Evolutionary conservation across 2,888 invertebrate genomes (phyloP), one percentile per base, ranked within the genome.

Genomic region (Heterodera filipjevi): DNA sequence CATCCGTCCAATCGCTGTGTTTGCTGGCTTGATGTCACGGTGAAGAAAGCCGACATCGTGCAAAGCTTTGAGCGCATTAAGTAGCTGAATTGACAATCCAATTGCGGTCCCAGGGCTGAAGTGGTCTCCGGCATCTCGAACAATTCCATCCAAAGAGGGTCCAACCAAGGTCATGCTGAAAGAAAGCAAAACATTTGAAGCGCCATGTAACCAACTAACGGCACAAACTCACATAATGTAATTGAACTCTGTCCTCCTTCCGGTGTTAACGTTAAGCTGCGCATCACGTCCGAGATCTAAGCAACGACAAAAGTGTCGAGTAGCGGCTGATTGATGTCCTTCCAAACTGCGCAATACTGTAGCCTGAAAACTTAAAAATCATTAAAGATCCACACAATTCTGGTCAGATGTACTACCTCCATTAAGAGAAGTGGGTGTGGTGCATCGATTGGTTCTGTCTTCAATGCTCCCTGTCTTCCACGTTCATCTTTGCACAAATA

Each of bases 31-130:
- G 33, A 85, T 79, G 70, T 84, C 82, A 2, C 82, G 82, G 53
- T 82, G 83, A 12, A 82, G 79, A 74, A 87, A 87, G 8, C 87
- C 87, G 76, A 85, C 84, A 35, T 71, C 78, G 81, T 87, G 87
- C 32, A 87, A 78, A 81, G 87, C 87, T 79, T 87, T 85, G 8
- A 87, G 81, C 0, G 87, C 86, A 79, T 87, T 85, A 27, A 87
- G 77, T n/a, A 82, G 81, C 78, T 87, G 87, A 53, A 86, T 83
- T 2, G 82, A 84, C 6, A 71, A 1, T n/a, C 71, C 71, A 27
- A 71, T 32, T 27, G 71, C 71, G n/a, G 71, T 44, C 2, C 71
- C 71, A 3, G 30, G 71, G 8, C 44, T 71, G 71, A 71, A 71
- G 30, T 27, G 10, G 3, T 39, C 33, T n/a, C 71, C 71, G 0